phyloP scores from a whole-genome alignment of 2,888 invertebrate genomes.

The Scaptodrosophila latifasciaeformis region DNA sequence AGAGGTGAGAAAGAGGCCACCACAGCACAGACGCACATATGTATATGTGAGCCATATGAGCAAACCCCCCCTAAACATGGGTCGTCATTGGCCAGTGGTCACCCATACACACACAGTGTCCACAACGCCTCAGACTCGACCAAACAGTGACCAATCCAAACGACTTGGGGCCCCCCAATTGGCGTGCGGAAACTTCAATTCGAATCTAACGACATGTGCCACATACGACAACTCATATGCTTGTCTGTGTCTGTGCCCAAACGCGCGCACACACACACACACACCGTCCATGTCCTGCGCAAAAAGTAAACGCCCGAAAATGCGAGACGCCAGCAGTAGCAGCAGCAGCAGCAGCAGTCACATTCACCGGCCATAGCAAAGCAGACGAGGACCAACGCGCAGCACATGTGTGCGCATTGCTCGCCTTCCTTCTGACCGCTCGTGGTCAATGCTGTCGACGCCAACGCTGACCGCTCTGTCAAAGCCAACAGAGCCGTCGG shows the following conservation, averaged over 20 bases:
- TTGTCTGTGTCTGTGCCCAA: too few species aligned
- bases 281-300: slow-evolving; percentile 7
- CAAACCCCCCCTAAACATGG: slow-evolving; percentile 24
- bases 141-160: slow-evolving; percentile 53
- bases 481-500: background rate
- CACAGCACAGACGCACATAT: background rate
- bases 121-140: slow-evolving; percentile 19
- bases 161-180: slow-evolving; percentile 49
- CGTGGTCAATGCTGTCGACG: slow-evolving; percentile 7
- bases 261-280: slow-evolving; percentile 4
- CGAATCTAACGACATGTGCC: slow-evolving; percentile 25
- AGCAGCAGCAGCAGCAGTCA: background rate
- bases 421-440: slow-evolving; percentile 3
- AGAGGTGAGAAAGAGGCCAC: too few species aligned
- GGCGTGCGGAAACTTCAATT: slow-evolving; percentile 54
- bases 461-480: background rate
- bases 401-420: background rate
- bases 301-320: slow-evolving; percentile 9
- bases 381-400: background rate
- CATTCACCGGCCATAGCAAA: background rate
- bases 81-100: slow-evolving; percentile 40
- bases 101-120: slow-evolving; percentile 5
- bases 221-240: too few species aligned
- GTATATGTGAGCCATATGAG: too few species aligned
- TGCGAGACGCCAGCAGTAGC: background rate